Conservation (phyloP, 2,113 vertebrate genomes). For the Furnarius figulus region DNA sequence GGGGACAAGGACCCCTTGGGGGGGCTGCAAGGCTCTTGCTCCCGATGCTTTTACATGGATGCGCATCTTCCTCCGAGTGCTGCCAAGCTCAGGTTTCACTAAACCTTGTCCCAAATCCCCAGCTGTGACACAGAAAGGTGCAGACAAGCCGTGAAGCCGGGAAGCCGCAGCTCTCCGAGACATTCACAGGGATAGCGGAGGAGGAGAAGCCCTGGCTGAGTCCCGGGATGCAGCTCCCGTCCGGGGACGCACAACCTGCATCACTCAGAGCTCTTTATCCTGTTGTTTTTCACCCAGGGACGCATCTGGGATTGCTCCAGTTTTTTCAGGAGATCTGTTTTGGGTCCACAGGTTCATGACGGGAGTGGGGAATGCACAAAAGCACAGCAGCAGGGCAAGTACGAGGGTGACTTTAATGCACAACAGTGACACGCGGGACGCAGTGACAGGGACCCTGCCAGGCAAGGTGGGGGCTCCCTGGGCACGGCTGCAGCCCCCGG, state of each 20-base stretch:
- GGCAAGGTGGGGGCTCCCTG: not conserved
- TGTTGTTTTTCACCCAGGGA: not conserved
- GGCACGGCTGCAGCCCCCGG: not conserved
- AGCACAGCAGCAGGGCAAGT: not conserved
- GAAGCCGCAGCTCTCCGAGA: not conserved
- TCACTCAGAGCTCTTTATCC: not conserved
- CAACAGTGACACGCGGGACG: not conserved
- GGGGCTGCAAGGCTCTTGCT: not conserved
- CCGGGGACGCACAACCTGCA: not conserved
- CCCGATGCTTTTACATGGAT: not conserved
- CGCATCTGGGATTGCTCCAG: not conserved
- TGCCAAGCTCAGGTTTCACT: not conserved
- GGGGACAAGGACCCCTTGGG: not conserved
- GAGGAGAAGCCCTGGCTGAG: not conserved
- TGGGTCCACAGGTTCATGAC: not conserved
- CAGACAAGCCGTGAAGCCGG: not conserved
- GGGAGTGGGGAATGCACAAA: not conserved
- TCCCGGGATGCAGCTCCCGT: not conserved
- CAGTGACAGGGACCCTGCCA: not conserved
- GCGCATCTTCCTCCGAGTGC: not conserved
- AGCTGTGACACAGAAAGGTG: not conserved
- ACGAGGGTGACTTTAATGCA: constrained; percentile 38
- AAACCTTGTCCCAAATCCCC: not conserved
- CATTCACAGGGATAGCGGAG: rapidly evolving
- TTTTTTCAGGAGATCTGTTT: not conserved